These are phyloP conservation scores for Vanessa cardui DNA, from an alignment of 2,888 invertebrate genomes.

Conservation along the genomic window DNA sequence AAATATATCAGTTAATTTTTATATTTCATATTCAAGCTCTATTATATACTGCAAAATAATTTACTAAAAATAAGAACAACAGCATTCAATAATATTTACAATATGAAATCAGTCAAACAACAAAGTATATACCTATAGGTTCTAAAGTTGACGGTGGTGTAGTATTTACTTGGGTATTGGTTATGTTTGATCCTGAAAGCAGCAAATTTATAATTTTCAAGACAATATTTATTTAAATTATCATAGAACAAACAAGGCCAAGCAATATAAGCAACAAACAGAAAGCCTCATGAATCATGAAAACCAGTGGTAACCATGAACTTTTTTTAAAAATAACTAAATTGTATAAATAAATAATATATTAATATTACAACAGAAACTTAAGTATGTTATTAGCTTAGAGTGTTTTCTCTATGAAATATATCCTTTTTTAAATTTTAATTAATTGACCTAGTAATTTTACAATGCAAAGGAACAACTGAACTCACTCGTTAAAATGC, in stretches of 20 bases:
- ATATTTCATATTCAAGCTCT: background rate
- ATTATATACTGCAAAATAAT: too few relatives aligned
- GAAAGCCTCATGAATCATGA: background rate
- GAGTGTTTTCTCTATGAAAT: background rate
- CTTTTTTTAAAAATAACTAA: too few relatives aligned
- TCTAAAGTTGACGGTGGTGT: conserved; percentile 47
- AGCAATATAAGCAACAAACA: background rate
- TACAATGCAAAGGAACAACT: background rate
- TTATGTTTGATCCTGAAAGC: conserved; percentile 54
- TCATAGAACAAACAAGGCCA: conserved; percentile 23
- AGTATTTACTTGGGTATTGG: conserved; percentile 48
- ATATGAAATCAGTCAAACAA: background rate
- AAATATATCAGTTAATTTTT: background rate
- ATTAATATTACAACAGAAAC: too few relatives aligned
- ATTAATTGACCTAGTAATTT: background rate
- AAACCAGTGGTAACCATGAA: background rate
- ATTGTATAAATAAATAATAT: too few relatives aligned
- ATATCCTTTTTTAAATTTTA: background rate
- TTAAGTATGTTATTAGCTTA: too few relatives aligned
- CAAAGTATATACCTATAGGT: conserved; percentile 49
- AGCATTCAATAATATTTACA: too few relatives aligned
- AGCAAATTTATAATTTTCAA: background rate
- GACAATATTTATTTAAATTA: background rate
- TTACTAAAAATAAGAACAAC: too few relatives aligned
- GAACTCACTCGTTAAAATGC: conserved; percentile 64